Base-by-base conservation (phyloP, 2,113 vertebrate genomes). In the Nanorana parkeri region DNA sequence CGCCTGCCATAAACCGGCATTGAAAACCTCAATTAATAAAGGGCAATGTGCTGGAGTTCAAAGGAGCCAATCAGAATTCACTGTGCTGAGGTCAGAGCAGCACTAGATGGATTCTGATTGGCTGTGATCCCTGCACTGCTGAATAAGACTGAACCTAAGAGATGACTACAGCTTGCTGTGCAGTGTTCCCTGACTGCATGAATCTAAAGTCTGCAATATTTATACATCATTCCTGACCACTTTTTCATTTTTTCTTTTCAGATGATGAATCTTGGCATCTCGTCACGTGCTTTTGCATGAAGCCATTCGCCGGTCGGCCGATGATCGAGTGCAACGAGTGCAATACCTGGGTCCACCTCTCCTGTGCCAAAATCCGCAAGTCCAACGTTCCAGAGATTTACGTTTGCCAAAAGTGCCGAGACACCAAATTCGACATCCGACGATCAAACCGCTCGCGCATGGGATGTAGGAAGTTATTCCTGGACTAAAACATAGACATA, bases 201-300 rank as follows among this genome's bases (percentile, higher is more conserved):
- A n/a, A n/a, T n/a, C n/a, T n/a, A n/a, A n/a, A 0, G 17, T 60
- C 19, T 60, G 7, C 20, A 36, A 60, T 28, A 13, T 28, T 17
- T 26, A n/a, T 58, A 47, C 32, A 36, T 4, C 32, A 60, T 64
- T 6, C 2, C 54, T 64, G 36, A 77, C 17, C 51, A 4, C 36
- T 67, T 11, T 28, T 15, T 19, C 52, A 6, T 17, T 68, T 86
- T 7, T 68, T 28, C 64, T 54, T 80, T 84, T 5, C 85, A 99
- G 98, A 99, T 36, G 98, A 99, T 0, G 98, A 99, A 85, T 99
- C 97, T 0, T 99, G 98, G 98, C 96, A 99, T 86, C 93, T 99
- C 1, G 97, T 99, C 88, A 99, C 98, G 0, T 99, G 98, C 88
- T 99, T 99, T 93, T 99, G 98, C 90, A 97, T 97, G 97, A 99